Percentiles rank a stretch among this genome's conserved stretches.
Conservation (phyloP, 2,797 vertebrate species). For the Cygnus olor region DNA sequence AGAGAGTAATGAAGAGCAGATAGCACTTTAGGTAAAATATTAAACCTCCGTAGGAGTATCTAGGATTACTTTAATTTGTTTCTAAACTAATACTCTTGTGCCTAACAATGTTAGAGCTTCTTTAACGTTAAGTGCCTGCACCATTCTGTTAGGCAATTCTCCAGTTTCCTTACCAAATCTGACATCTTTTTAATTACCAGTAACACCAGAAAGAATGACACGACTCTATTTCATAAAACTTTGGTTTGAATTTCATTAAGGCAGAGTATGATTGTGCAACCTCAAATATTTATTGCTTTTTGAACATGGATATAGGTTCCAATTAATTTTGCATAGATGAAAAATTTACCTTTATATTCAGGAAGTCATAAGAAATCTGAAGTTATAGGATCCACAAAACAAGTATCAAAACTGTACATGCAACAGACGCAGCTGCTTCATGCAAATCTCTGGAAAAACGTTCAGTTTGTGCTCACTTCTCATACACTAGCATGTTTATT, state of each 20-base stretch:
- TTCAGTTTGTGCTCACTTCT: background rate
- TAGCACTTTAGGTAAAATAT: slow-evolving; percentile 65
- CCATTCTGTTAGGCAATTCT: slow-evolving; percentile 39
- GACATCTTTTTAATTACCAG: slow-evolving; percentile 65
- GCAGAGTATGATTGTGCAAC: slow-evolving; percentile 36
- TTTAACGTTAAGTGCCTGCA: slow-evolving; percentile 50
- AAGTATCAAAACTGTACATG: background rate
- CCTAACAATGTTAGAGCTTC: slow-evolving; percentile 55
- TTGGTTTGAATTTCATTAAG: slow-evolving; percentile 25
- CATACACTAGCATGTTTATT: background rate
- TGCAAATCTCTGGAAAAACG: background rate
- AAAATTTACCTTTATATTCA: background rate
- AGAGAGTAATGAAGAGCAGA: slow-evolving; percentile 68
- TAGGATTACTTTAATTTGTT: slow-evolving; percentile 69
- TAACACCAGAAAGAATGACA: slow-evolving; percentile 41
- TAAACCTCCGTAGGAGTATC: slow-evolving; percentile 58
- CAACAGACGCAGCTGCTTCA: background rate
- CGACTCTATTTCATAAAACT: background rate
- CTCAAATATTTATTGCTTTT: slow-evolving; percentile 35
- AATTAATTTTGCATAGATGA: slow-evolving; percentile 22
- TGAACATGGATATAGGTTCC: background rate
- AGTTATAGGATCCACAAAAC: background rate
- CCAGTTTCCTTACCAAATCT: slow-evolving; percentile 38
- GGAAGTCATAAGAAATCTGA: background rate
- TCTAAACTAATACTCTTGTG: slow-evolving; percentile 63